Evolutionary conservation across 2,113 vertebrate genomes (phyloP), one percentile per base, ranked within the genome.

Genomic region (Tragelaphus strepsiceros): DNA sequence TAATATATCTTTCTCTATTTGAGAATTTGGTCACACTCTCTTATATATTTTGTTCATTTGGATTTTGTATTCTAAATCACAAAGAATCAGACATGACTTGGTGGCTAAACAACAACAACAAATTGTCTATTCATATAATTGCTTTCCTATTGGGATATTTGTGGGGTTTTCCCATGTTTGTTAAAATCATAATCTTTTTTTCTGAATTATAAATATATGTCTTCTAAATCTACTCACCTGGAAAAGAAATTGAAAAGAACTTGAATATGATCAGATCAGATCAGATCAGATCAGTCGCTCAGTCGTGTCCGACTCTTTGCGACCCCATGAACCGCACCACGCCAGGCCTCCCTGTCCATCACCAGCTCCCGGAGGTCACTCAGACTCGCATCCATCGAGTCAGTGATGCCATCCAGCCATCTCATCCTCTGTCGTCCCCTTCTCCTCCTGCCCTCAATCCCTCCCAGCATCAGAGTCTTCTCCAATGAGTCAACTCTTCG

Each of bases 221-320:
- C 32, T 97, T 88, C 39, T 82, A 82, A 86, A 82, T 90, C 8
- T 90, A 74, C 28, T 19, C 13, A n/a, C 28, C n/a, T 89, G 67
- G 61, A 86, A 94, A 96, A 39, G 12, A 78, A 86, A 53, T 30
- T 71, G 26, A 92, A 85, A 71, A 54, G 5, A 84, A 54, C 10
- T 8, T 94, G 21, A 19, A 77, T 17, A 61, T 71, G n/a, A 35
- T 71, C n/a, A n/a, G n/a, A n/a, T 71, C 11, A 59, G 2, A 13
- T 28, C 24, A 26, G 58, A 12, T 59, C 58, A 59, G 58, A 13
- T 59, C 24, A 59, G 24, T 59, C 4, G 0, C 24, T 59, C 24
- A 59, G 58, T 59, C 24, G 0, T 28, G 58, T 59, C 58, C 0
- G 2, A 59, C 11, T 59, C 58, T 59, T 59, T 26, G 58, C 0